Evolutionary conservation across 2,113 vertebrate species (phyloP), one percentile per base, ranked within the genome.

Genomic region (Paedocypris sp.): DNA sequence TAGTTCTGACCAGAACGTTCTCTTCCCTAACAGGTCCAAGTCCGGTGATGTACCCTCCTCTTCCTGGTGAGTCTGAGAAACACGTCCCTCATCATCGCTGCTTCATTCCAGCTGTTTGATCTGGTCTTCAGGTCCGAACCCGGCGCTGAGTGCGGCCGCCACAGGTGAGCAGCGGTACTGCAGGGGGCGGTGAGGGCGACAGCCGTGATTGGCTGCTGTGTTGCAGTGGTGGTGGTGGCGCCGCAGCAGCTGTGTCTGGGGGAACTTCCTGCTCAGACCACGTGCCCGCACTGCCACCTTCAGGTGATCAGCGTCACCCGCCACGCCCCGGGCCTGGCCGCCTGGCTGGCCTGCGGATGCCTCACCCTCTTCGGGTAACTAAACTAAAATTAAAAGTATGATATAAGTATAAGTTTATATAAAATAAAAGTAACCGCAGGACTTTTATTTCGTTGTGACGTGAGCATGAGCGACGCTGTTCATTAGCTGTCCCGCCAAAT

Each of bases 211-310:
- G 3, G 29, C 16, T 58, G 11, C 26, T n/a, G n/a, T n/a, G 61
- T 49, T 10, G 71, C 47, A 46, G 6, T 60, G 75, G 80, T 82
- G 29, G 78, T 77, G 57, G 74, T 69, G 5, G 2, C 80, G 45
- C 18, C 77, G 5, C 43, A 75, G 15, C 4, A 45, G 1, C 69
- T 69, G 2, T 1, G 6, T 1, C 77, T 83, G 6, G 22, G 35
- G 6, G 77, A 79, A 0, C 1, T 47, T 10, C 74, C 81, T 0
- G 81, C 73, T 26, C 74, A 76, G 32, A 57, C 71, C 3, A 1
- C 62, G 51, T 86, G 84, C 47, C 77, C 75, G 6, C 69, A 76
- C 66, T 86, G 84, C 65, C 69, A 72, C 26, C 70, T 77, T 45
- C 23, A 26, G 4, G 77, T 81, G 42, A 6, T 78, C 51, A 82